Percentiles rank a stretch among this genome's conserved stretches.
Conservation (phyloP, 2,888 invertebrate species). For the Cosmia pyralina region DNA sequence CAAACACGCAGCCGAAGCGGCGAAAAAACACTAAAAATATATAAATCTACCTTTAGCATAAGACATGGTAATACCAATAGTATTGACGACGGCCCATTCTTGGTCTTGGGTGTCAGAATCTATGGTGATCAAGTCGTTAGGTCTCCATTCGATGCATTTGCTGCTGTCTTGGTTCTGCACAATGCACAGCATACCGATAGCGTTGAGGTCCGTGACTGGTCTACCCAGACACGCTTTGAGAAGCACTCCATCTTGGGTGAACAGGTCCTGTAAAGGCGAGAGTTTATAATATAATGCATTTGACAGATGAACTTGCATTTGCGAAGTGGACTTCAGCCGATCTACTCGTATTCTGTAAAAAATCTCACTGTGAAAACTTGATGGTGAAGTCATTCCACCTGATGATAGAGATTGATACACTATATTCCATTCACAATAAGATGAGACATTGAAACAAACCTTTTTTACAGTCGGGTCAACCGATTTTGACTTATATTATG, state of each 20-base stretch:
- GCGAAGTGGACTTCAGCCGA: not conserved
- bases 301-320: not conserved
- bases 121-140: slow-evolving; percentile 93
- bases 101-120: slow-evolving; percentile 94
- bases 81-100: slow-evolving; percentile 96
- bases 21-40: slow-evolving; percentile 35
- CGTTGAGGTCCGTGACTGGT: slow-evolving; percentile 91
- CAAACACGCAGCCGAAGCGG: slow-evolving; percentile 33
- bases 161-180: slow-evolving; percentile 91
- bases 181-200: slow-evolving; percentile 92
- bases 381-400: too few species aligned
- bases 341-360: not conserved
- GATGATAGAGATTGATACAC: too few species aligned
- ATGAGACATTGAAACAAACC: too few species aligned
- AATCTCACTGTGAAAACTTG: not conserved
- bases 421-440: too few species aligned
- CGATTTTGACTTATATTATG: too few species aligned
- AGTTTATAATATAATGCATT: not conserved
- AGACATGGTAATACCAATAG: slow-evolving; percentile 87
- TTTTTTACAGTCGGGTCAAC: too few species aligned
- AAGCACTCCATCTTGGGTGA: slow-evolving; percentile 95
- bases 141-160: slow-evolving; percentile 95
- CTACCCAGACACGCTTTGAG: slow-evolving; percentile 92
- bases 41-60: slow-evolving; percentile 59
- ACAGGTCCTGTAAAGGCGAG: slow-evolving; percentile 90